Percentiles rank a stretch among this genome's conserved stretches.
phyloP scores from a whole-genome alignment of 2,113 vertebrate genomes.

The Morone saxatilis region DNA sequence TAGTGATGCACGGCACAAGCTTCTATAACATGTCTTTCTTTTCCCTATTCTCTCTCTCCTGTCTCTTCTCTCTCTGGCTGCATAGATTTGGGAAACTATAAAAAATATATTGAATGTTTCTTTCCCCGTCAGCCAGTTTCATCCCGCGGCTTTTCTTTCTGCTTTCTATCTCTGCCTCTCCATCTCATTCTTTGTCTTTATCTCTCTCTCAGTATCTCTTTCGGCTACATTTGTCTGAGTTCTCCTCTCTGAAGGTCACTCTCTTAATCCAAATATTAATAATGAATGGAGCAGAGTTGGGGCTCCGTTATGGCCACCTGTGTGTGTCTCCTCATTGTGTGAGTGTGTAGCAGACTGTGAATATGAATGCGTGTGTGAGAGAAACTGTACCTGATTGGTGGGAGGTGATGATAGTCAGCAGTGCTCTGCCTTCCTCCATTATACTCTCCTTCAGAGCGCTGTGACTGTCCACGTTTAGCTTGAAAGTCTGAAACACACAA shows the following conservation, averaged over 20 bases:
- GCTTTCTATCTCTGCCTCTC: neutral
- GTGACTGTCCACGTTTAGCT: slow-evolving; percentile 94
- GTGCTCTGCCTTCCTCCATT: slow-evolving; percentile 92
- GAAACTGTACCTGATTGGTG: slow-evolving; percentile 92
- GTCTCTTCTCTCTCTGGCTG: neutral
- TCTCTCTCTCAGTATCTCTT: slow-evolving; percentile 41
- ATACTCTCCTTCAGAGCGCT: slow-evolving; percentile 93
- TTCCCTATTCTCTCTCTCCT: neutral
- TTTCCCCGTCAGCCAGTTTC: neutral
- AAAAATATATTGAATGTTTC: slow-evolving; percentile 30
- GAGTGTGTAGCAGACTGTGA: slow-evolving; percentile 65
- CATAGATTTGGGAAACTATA: slow-evolving; percentile 15
- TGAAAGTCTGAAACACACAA: slow-evolving; percentile 89
- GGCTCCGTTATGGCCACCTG: slow-evolving; percentile 86
- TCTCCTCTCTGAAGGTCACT: slow-evolving; percentile 92
- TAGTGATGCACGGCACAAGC: no score
- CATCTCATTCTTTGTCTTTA: slow-evolving; percentile 22
- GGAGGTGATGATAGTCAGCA: slow-evolving; percentile 93
- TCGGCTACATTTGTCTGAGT: slow-evolving; percentile 62
- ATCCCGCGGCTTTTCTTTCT: slow-evolving; percentile 9
- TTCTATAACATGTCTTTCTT: no score
- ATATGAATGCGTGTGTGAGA: slow-evolving; percentile 83
- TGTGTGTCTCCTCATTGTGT: slow-evolving; percentile 53
- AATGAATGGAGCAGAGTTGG: slow-evolving; percentile 90
- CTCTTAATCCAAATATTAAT: slow-evolving; percentile 99